A percentile compares a stretch with the other conserved stretches of the same genome.
Evolutionary conservation across 1,140 invertebrate species (phyloP).

Genomic region (Drosophila pallidifrons): DNA sequence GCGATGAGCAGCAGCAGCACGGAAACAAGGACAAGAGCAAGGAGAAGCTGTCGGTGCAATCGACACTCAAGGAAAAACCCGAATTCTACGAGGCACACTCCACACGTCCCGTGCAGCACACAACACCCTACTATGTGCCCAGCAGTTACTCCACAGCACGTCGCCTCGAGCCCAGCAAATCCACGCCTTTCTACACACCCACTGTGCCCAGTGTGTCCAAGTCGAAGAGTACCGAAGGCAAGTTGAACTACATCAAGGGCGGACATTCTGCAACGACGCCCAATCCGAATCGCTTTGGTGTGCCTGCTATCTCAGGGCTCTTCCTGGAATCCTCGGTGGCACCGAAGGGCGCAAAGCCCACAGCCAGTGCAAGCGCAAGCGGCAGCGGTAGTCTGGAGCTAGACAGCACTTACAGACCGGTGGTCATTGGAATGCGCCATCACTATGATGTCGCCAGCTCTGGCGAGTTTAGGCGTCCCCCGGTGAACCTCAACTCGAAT

Average conservation of each 20-base stretch:
- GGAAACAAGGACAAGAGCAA: constrained; percentile 44
- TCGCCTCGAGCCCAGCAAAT: constrained; percentile 70
- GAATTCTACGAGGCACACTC: constrained; percentile 69
- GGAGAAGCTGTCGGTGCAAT: constrained; percentile 19
- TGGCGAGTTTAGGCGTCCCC: constrained; percentile 47
- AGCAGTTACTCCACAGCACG: constrained; percentile 68
- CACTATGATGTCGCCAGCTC: constrained; percentile 73
- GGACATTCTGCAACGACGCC: constrained; percentile 54
- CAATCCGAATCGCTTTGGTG: constrained; percentile 66
- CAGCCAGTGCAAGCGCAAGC: constrained; percentile 36
- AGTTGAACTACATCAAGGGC: constrained; percentile 72
- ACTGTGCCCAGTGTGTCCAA: constrained; percentile 82
- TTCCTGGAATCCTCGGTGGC: constrained; percentile 67
- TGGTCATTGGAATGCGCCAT: constrained; percentile 78
- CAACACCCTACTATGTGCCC: constrained; percentile 56
- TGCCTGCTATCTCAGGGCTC: constrained; percentile 42
- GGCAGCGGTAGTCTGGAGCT: constrained; percentile 55
- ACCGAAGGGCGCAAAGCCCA: constrained; percentile 57
- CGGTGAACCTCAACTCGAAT: constrained; percentile 25
- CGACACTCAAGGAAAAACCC: constrained; percentile 48
- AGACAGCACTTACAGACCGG: constrained; percentile 65
- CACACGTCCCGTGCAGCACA: constrained; percentile 53
- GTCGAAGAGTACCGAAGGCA: constrained; percentile 71
- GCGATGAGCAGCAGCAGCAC: constrained; percentile 61
- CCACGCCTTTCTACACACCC: constrained; percentile 84